Evolutionary conservation across 2,113 vertebrate genomes (phyloP).

Genomic region (Mirza zaza): DNA sequence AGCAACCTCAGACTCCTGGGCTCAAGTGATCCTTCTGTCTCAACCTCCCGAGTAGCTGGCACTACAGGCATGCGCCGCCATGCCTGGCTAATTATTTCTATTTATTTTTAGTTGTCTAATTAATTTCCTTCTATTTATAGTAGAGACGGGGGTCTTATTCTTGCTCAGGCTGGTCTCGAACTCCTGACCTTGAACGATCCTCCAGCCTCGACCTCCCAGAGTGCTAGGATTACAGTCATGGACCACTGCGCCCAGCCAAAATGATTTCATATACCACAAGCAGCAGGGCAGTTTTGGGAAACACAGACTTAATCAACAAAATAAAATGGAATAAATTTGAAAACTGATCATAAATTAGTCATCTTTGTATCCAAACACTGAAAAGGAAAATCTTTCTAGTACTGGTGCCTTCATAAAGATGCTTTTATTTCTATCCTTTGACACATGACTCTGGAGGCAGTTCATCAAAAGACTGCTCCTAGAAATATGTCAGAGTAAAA

Average conservation of each 20-base stretch:
- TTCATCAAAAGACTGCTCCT: not conserved
- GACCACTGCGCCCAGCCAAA: not conserved
- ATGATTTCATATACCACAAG: not conserved
- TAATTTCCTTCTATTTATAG: no score
- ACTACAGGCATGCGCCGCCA: no score
- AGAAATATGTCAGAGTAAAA: not conserved
- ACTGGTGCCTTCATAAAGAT: not conserved
- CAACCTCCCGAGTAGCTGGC: no score
- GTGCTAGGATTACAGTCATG: no score
- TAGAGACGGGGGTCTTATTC: no score
- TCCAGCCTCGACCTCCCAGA: no score
- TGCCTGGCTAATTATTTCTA: no score
- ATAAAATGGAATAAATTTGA: not conserved
- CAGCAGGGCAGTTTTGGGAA: not conserved
- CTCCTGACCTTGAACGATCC: no score
- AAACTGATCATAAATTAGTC: not conserved
- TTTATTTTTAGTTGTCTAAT: no score
- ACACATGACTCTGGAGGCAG: not conserved
- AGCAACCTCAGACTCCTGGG: no score
- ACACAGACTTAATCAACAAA: not conserved
- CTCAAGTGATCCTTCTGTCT: no score
- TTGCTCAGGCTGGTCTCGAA: no score
- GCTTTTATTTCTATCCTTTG: conserved; percentile 10
- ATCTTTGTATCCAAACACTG: not conserved
- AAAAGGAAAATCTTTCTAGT: not conserved